phyloP scores from a whole-genome alignment of 2,797 vertebrate species.

The Karalla daura region DNA sequence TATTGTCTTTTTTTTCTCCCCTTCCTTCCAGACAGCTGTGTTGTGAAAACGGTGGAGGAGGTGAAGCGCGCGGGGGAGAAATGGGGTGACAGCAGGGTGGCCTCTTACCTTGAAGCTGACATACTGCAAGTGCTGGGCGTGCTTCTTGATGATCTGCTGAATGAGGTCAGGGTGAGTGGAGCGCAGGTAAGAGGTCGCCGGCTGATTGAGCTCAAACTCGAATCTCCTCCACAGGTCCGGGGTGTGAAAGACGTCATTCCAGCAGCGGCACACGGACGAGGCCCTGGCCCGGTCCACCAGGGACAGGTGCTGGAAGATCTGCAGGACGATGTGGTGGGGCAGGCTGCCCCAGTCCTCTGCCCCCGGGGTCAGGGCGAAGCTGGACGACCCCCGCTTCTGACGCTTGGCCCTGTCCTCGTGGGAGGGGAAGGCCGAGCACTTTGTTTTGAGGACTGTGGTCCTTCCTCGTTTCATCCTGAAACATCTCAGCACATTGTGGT shows the following conservation, averaged over 20 bases:
- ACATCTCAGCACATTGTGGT: conserved; percentile 27
- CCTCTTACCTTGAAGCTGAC: conserved; percentile 91
- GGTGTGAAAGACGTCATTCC: conserved; percentile 92
- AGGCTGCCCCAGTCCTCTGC: conserved; percentile 87
- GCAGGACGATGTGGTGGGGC: conserved; percentile 86
- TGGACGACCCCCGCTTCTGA: conserved; percentile 67
- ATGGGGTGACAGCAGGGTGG: conserved; percentile 1
- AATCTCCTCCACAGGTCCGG: conserved; percentile 92
- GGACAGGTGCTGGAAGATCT: conserved; percentile 89
- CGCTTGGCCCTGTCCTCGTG: conserved; percentile 78
- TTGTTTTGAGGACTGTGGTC: conserved; percentile 67
- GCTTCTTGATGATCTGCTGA: conserved; percentile 93
- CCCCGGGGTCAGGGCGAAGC: conserved; percentile 1
- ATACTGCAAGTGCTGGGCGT: conserved; percentile 90
- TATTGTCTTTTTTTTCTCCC: conserved; percentile 42
- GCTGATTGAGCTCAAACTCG: conserved; percentile 93
- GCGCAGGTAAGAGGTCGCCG: conserved; percentile 90
- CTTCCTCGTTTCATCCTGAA: conserved; percentile 87
- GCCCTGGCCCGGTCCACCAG: conserved; percentile 87
- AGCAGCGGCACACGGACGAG: conserved; percentile 88
- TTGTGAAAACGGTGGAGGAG: conserved; percentile 36
- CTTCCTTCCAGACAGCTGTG: conserved; percentile 23
- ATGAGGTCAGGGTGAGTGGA: conserved; percentile 93
- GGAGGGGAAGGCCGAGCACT: conserved; percentile 72
- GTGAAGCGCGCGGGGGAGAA: conserved; percentile 4